Conservation (phyloP, 2,888 invertebrate species). For the Erebia ligea region DNA sequence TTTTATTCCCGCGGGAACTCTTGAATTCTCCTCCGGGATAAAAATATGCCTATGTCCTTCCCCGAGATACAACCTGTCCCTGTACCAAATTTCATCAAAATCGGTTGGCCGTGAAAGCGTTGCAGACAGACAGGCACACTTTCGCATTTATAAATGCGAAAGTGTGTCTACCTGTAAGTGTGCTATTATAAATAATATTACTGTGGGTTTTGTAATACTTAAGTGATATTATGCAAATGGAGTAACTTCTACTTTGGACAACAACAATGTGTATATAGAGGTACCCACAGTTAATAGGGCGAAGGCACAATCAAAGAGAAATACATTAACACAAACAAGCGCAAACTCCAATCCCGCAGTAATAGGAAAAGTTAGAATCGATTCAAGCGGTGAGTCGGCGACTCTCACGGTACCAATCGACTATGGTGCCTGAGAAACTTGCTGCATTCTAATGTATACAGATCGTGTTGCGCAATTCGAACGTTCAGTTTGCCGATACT, state of each 20-base stretch:
- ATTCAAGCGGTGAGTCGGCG: slow-evolving; percentile 52
- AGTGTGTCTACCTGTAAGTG: too few relatives aligned
- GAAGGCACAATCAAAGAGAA: slow-evolving; percentile 42
- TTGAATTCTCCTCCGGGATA: too few relatives aligned
- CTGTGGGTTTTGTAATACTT: too few relatives aligned
- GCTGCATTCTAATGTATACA: slow-evolving; percentile 42
- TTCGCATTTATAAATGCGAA: too few relatives aligned
- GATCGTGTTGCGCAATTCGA: slow-evolving; percentile 35
- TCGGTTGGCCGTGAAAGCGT: too few relatives aligned
- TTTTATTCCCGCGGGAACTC: too few relatives aligned
- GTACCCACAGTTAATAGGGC: slow-evolving; percentile 16
- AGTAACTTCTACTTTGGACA: background rate
- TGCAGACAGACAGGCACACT: too few relatives aligned
- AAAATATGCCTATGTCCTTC: too few relatives aligned
- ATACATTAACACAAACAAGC: slow-evolving; percentile 56
- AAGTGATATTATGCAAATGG: slow-evolving; percentile 9
- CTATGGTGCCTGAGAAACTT: slow-evolving; percentile 44
- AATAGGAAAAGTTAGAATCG: slow-evolving; percentile 70
- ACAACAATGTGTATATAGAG: slow-evolving; percentile 5
- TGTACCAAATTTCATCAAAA: too few relatives aligned
- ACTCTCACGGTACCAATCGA: slow-evolving; percentile 42
- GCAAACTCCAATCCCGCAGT: slow-evolving; percentile 56
- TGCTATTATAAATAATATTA: too few relatives aligned
- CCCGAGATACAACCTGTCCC: too few relatives aligned
- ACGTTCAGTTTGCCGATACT: slow-evolving; percentile 28